These are phyloP conservation scores for Chunga burmeisteri DNA, from an alignment of 2,113 vertebrate species.

Conservation along the genomic window DNA sequence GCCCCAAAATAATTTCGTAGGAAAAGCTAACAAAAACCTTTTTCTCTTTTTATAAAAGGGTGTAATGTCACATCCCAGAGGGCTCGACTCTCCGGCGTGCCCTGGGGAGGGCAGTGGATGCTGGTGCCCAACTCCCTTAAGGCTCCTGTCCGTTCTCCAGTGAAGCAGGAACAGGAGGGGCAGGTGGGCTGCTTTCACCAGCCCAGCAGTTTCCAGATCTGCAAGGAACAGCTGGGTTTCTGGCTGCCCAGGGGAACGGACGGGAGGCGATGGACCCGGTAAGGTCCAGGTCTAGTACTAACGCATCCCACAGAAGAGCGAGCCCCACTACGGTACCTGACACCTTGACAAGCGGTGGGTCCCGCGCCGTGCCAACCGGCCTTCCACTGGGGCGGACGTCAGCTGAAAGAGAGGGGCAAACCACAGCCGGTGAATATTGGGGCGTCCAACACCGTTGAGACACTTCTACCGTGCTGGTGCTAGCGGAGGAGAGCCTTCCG, in stretches of 20 bases:
- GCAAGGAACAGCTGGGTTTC: background rate
- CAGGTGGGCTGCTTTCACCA: rapidly evolving
- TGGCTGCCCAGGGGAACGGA: background rate
- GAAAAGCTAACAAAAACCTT: background rate
- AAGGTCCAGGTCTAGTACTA: no score
- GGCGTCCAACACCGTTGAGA: rapidly evolving
- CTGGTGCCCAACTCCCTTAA: rapidly evolving
- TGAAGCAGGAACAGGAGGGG: background rate
- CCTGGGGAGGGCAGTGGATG: background rate
- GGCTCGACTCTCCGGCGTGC: rapidly evolving
- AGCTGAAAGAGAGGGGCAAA: conserved; percentile 71
- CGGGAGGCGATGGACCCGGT: background rate
- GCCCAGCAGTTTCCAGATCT: background rate
- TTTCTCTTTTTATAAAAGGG: background rate
- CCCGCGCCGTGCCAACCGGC: conserved; percentile 86
- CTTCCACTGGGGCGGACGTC: conserved; percentile 90
- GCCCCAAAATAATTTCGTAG: background rate
- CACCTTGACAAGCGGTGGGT: conserved; percentile 83
- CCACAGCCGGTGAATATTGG: rapidly evolving
- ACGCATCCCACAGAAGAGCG: rapidly evolving
- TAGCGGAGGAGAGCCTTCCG: background rate
- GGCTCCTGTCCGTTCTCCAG: background rate
- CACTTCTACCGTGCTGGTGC: rapidly evolving
- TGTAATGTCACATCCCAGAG: background rate
- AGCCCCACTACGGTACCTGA: conserved; percentile 71